Evolutionary conservation across 2,113 vertebrate genomes (phyloP), one percentile per base, ranked within the genome.

Genomic region (Callipepla squamata): DNA sequence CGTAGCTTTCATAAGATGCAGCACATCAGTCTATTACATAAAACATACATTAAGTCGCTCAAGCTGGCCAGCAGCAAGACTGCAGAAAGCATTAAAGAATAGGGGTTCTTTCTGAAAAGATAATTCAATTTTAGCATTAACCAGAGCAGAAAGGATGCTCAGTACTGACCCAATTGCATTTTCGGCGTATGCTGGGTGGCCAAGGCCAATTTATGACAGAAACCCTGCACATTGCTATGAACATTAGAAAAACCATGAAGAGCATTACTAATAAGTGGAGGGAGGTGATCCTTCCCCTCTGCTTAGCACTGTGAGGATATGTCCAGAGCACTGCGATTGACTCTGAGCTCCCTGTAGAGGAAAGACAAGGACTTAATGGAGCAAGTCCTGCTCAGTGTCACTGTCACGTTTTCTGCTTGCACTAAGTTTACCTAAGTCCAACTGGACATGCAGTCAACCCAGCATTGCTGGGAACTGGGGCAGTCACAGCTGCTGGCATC

Each of bases 61-160:
- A 8, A 73, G 51, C 69, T 75, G 57, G 69, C 57, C 77, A 75
- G 44, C 51, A 90, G 76, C 61, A 87, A 80, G 79, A 75, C 61
- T 86, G 57, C 57, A 84, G 65, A 80, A 94, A 51, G 16, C 15
- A 42, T 76, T 73, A 69, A 48, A 75, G 58, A 90, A 91, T 8
- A 73, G 45, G 1, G 1, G 10, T 16, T 11, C 22, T 77, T 80
- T 80, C 55, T 67, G 67, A 77, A 82, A 87, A 77, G 47, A 55
- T 12, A 68, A 45, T 38, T 58, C 1, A 2, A 87, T 93, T 34
- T 70, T 48, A 87, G 38, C 38, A 78, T 72, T 86, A 84, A 38
- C 42, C 38, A 5, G 34, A 42, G 45, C 38, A 91, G 44, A 80
- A 88, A 85, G 61, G n/a, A 72, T 72, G 40, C 23, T 74, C 91